Conservation (phyloP, 2,113 vertebrate species). For the Crocuta crocuta region DNA sequence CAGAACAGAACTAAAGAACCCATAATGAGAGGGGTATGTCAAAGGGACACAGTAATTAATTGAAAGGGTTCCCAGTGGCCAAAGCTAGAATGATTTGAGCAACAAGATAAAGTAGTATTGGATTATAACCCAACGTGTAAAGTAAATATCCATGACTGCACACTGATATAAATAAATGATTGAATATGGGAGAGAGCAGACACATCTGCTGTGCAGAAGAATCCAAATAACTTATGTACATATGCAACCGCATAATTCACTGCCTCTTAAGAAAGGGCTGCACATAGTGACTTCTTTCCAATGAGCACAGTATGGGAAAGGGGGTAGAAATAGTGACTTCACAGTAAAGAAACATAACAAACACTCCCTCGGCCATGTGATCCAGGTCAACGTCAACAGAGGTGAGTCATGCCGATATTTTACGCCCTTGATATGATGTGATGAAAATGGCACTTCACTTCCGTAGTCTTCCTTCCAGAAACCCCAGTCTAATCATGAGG, state of each 20-base stretch:
- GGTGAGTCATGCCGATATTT: background rate
- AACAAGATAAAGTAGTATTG: background rate
- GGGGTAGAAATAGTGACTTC: background rate
- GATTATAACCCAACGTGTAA: background rate
- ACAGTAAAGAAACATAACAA: background rate
- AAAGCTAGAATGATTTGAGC: slow-evolving; percentile 9
- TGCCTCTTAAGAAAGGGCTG: background rate
- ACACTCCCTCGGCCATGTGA: background rate
- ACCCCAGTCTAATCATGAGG: background rate
- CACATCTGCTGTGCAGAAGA: background rate
- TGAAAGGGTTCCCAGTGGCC: background rate
- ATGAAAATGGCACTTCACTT: background rate
- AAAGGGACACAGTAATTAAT: background rate
- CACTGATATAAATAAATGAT: background rate
- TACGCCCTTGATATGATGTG: background rate
- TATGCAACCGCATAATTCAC: background rate
- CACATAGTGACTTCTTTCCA: background rate
- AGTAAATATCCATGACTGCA: background rate
- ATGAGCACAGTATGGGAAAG: background rate
- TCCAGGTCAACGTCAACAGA: background rate
- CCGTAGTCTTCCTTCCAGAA: background rate
- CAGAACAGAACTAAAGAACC: background rate
- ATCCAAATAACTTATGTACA: background rate
- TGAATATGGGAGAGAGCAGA: background rate
- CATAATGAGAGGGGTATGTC: background rate